Evolutionary conservation across 2,888 invertebrate genomes (phyloP).

Genomic region (Plusia festucae): DNA sequence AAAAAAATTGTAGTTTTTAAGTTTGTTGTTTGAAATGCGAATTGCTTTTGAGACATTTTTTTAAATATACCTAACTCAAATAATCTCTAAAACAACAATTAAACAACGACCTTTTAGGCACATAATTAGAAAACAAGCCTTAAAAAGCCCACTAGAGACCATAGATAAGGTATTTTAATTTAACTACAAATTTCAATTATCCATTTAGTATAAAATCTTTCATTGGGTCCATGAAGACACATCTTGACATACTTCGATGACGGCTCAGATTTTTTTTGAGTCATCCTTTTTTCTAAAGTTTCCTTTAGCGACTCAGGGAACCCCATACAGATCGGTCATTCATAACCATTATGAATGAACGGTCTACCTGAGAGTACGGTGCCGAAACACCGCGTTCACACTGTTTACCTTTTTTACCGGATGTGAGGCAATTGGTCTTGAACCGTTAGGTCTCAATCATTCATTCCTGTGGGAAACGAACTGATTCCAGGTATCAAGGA

Average conservation of each 20-base stretch:
- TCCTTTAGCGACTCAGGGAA: slow-evolving; percentile 26
- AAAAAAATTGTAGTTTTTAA: not conserved
- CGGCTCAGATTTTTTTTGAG: not conserved
- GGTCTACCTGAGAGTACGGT: slow-evolving; percentile 77
- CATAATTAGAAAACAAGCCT: no score
- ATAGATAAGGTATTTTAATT: no score
- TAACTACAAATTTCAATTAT: no score
- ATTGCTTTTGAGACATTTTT: no score
- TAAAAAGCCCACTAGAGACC: no score
- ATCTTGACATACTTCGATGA: not conserved
- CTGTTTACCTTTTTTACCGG: slow-evolving; percentile 79
- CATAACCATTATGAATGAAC: slow-evolving; percentile 78
- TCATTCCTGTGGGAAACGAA: slow-evolving; percentile 60
- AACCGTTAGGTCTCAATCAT: slow-evolving; percentile 79
- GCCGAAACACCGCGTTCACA: slow-evolving; percentile 68
- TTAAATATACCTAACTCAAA: no score
- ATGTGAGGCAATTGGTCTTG: slow-evolving; percentile 79
- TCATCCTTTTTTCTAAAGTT: not conserved
- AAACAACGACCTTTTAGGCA: no score
- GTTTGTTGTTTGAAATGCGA: not conserved
- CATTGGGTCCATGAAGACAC: no score
- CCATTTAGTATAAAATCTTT: no score
- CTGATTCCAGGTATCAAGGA: slow-evolving; percentile 49
- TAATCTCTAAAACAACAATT: no score
- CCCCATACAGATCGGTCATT: slow-evolving; percentile 76